A percentile compares a stretch with the other conserved stretches of the same genome.
phyloP scores from a whole-genome alignment of 2,888 invertebrate genomes.

The Meta bourneti region DNA sequence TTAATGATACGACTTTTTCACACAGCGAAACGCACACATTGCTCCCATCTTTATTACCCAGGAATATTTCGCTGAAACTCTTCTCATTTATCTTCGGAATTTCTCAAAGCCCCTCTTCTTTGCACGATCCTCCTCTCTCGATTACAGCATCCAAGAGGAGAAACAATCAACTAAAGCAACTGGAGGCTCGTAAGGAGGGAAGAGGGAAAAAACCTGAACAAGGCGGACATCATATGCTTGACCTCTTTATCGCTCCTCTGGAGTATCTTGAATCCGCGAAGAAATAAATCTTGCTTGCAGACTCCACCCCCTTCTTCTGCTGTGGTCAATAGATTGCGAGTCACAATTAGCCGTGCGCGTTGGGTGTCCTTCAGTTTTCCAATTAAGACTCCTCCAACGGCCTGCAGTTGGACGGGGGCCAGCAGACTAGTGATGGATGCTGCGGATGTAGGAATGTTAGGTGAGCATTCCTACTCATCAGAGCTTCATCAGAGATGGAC shows the following conservation, averaged over 20 bases:
- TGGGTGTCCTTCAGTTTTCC: conserved; percentile 34
- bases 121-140: background rate
- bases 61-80: no score
- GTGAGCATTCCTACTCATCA: conserved; percentile 44
- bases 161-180: conserved; percentile 44
- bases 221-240: conserved; percentile 33
- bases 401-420: conserved; percentile 10
- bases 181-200: background rate
- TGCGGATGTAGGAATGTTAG: conserved; percentile 14
- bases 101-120: no score
- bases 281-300: conserved; percentile 35
- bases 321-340: conserved; percentile 50
- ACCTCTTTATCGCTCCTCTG: conserved; percentile 47
- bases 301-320: background rate
- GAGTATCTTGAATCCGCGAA: conserved; percentile 44
- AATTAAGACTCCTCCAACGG: conserved; percentile 45
- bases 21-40: background rate
- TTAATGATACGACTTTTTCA: no score
- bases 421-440: conserved; percentile 34
- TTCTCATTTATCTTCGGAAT: no score
- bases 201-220: conserved; percentile 32
- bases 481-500: conserved; percentile 11
- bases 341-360: conserved; percentile 53
- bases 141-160: conserved; percentile 19
- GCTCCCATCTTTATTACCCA: background rate